Evolutionary conservation across 2,797 vertebrate genomes (phyloP), one percentile per base, ranked within the genome.

Genomic region (Oryzias sinensis): DNA sequence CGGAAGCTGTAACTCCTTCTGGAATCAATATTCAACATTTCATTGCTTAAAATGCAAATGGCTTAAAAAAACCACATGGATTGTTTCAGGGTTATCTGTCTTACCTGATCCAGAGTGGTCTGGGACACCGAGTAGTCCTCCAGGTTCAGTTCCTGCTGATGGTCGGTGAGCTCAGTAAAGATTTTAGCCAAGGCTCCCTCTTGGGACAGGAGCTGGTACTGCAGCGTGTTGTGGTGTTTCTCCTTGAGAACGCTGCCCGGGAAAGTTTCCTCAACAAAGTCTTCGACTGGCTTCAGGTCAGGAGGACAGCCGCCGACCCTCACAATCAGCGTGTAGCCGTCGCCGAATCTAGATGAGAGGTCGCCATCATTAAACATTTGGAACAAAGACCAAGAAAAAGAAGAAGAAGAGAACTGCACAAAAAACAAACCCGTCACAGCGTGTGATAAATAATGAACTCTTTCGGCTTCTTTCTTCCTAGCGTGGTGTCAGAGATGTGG

Each of bases 51-150:
- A 17, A 13, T 6, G 18, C 43, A n/a, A 5, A 18, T 20, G 25
- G 25, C 1, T 22, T 16, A 16, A n/a, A 49, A 15, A 16, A 27
- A 27, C 9, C 20, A 22, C 18, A 20, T 14, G 9, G 18, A 20
- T 6, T 4, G 18, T 46, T 46, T 13, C 0, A 20, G 13, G 20
- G 1, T 48, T 33, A 14, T 3, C 17, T 24, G 37, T 87, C 68
- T 72, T 53, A 99, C 97, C 94, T 99, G 97, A 89, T 99, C 97
- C 80, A 99, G 93, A 44, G 97, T 99, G 52, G 97, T 99, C 91
- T 99, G 97, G 53, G 97, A 98, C 73, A 99, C 96, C 0, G 97
- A 98, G 91, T 98, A 99, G 82, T 99, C 97, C 81, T 99, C 97
- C 80, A 99, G 92, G 17, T 84, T 74, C 71, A 99, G 93, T 65